These are phyloP conservation scores for Galbula dea DNA, from an alignment of 2,113 vertebrate genomes.

Conservation along the genomic window DNA sequence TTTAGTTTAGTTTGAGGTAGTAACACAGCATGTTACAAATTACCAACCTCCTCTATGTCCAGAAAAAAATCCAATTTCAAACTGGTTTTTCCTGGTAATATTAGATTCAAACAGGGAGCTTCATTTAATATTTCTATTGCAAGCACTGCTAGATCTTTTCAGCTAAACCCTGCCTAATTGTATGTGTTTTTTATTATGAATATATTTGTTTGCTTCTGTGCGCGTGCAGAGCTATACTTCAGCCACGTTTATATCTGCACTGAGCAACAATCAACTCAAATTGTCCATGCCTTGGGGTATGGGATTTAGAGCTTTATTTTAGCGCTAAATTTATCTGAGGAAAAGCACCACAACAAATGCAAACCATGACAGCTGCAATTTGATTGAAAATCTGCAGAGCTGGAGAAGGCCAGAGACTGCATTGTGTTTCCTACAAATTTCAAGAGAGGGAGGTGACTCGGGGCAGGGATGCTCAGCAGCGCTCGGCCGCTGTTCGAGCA, in stretches of 20 bases:
- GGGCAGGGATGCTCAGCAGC: background rate
- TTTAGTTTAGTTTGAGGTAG: background rate
- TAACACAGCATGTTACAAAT: background rate
- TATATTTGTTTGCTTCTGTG: background rate
- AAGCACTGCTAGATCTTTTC: background rate
- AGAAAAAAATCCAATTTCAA: background rate
- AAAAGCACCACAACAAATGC: conserved; percentile 8
- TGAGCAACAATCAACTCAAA: background rate
- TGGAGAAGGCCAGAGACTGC: background rate
- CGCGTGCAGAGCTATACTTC: background rate
- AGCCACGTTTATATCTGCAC: background rate
- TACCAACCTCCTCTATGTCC: background rate
- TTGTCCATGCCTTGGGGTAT: background rate
- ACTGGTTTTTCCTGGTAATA: background rate
- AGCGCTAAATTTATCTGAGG: background rate
- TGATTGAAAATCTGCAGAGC: conserved; percentile 11
- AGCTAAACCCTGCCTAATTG: background rate
- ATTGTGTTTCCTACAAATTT: conserved; percentile 1
- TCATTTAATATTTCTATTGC: background rate
- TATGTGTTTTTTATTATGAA: background rate
- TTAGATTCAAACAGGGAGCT: background rate
- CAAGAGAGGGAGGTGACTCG: background rate
- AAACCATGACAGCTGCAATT: background rate
- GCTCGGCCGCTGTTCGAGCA: background rate
- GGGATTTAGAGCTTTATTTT: conserved; percentile 1